These are phyloP conservation scores for Dendrolimus pini DNA, from an alignment of 2,888 invertebrate species.

Conservation along the genomic window DNA sequence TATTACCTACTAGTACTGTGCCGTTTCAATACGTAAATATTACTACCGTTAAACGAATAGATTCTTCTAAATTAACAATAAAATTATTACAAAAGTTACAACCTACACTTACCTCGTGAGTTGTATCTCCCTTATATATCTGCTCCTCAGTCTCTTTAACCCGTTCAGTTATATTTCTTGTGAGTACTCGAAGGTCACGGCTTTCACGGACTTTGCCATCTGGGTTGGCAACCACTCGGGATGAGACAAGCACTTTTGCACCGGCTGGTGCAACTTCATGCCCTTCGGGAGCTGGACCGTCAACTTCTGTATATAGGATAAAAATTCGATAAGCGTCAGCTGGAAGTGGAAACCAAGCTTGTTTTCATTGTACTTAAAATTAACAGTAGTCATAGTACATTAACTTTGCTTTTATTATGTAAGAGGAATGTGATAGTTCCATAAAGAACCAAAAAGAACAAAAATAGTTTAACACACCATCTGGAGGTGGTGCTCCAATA, in stretches of 20 bases:
- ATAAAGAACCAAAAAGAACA: neutral
- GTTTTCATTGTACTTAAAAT: too few relatives aligned
- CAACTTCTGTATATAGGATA: slow-evolving; percentile 31
- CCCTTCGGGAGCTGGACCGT: slow-evolving; percentile 27
- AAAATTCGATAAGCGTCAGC: too few relatives aligned
- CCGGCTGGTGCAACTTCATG: slow-evolving; percentile 47
- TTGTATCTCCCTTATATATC: slow-evolving; percentile 88
- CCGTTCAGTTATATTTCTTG: slow-evolving; percentile 89
- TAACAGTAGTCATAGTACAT: too few relatives aligned
- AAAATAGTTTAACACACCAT: slow-evolving; percentile 30
- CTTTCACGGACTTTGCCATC: slow-evolving; percentile 89
- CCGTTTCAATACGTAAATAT: too few relatives aligned
- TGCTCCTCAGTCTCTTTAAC: slow-evolving; percentile 90
- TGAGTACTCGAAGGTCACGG: slow-evolving; percentile 86
- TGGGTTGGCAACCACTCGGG: slow-evolving; percentile 77
- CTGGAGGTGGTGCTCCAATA: slow-evolving; percentile 27
- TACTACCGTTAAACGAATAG: too few relatives aligned
- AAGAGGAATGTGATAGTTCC: too few relatives aligned
- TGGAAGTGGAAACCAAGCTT: too few relatives aligned
- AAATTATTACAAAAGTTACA: too few relatives aligned
- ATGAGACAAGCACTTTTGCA: slow-evolving; percentile 56
- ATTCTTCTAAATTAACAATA: too few relatives aligned
- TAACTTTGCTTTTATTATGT: too few relatives aligned
- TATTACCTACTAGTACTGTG: too few relatives aligned
- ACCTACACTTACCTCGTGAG: slow-evolving; percentile 84